phyloP scores from a whole-genome alignment of 1,140 invertebrate species.

The Laodelphax striatellus region DNA sequence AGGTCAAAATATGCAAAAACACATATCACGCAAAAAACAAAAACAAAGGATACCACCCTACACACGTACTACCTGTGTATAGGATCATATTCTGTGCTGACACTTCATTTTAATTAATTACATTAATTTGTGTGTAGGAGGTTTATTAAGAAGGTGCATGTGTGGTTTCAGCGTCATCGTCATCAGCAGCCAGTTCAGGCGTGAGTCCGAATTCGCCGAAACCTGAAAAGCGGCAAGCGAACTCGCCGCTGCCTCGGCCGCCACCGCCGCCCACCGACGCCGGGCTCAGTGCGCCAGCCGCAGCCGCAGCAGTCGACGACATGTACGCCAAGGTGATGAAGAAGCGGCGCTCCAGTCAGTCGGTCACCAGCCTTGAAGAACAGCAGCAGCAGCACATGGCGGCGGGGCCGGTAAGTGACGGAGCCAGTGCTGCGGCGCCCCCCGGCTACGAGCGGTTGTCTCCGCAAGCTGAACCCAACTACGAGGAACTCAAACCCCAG shows the following conservation, averaged over 20 bases:
- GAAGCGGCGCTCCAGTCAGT: conserved; percentile 5
- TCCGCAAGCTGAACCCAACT: conserved; percentile 22
- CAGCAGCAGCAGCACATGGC: background rate
- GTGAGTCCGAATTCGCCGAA: conserved; percentile 65
- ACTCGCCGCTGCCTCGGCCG: conserved; percentile 50
- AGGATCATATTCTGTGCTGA: too few relatives aligned
- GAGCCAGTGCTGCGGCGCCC: conserved; percentile 1
- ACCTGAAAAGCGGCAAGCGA: conserved; percentile 75
- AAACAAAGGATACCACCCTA: too few relatives aligned
- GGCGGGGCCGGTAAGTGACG: background rate
- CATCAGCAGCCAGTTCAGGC: conserved; percentile 61
- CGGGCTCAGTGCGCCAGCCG: conserved; percentile 23
- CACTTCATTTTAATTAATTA: too few relatives aligned
- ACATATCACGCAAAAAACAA: too few relatives aligned
- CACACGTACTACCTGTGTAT: too few relatives aligned
- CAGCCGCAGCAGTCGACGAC: conserved; percentile 48
- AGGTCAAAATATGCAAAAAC: too few relatives aligned
- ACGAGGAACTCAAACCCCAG: conserved; percentile 24
- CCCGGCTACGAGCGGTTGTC: conserved; percentile 17
- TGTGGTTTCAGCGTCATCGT: conserved; percentile 50
- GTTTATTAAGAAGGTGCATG: too few relatives aligned
- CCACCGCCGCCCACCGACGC: conserved; percentile 30
- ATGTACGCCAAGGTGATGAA: conserved; percentile 62
- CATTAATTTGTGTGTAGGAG: too few relatives aligned
- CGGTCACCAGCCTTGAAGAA: background rate